Evolutionary conservation across 1,140 invertebrate genomes (phyloP), one percentile per base, ranked within the genome.

Genomic region (Geopemphigus sp.): DNA sequence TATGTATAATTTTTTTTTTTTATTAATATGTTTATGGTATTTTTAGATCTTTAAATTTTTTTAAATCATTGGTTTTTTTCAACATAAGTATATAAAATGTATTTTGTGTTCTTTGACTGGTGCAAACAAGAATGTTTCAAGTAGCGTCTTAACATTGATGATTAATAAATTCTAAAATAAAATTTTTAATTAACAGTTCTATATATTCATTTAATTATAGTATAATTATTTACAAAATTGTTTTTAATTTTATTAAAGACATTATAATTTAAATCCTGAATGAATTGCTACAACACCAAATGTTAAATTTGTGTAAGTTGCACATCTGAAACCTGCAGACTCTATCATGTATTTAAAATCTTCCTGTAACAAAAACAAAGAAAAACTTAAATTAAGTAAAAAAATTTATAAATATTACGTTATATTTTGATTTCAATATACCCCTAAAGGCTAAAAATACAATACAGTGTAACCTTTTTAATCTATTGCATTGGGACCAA

Each of bases 261-360:
- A 56, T 72, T 87, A 92, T 74, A 91, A 84, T 87, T 98, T 98
- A 85, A 95, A 97, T 56, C 95, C 97, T 29, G 94, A 96, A 87
- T 98, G 96, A 84, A 99, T 97, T 47, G 95, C 92, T 80, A 94
- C 92, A 6, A 97, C 88, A 59, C 97, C 97, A 85, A 94, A 92
- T 15, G 91, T 92, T 47, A 98, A 87, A 88, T 98, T 98, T 87
- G 95, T 93, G 86, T 95, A 97, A 1, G 88, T 89, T 0, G 96
- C 95, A 83, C 91, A 88, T 73, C 90, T 87, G 84, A 98, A 98
- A 32, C 96, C 96, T 63, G 93, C 93, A 66, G 90, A 84, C 85
- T 92, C 89, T 80, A 98, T 97, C 93, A 98, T 95, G 5, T 85
- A 82, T 84, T 92, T 92, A 85, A 98, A 98, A 61, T 91, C 90